Base-by-base conservation (phyloP, 2,797 vertebrate species). In the Coregonus sp. region DNA sequence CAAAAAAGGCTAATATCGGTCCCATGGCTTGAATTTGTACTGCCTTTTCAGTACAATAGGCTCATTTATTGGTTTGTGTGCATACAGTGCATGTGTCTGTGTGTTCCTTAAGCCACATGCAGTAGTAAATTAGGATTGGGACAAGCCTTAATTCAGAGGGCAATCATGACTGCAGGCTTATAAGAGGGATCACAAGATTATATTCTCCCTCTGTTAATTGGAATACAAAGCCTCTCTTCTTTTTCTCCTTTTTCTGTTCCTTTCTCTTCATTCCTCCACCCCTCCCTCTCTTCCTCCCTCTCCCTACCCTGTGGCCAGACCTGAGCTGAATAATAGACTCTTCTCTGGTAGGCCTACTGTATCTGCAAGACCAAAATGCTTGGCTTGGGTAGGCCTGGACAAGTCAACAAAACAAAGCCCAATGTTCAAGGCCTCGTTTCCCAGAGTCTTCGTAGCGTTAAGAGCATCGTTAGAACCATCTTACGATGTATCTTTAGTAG, bases 381-480 rank as follows among this genome's bases (percentile, higher is more conserved):
- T 61, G 56, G 56, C 56, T 61, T 61, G 59, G 20, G 59, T 61
- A 61, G 59, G n/a, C 59, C 59, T 20, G n/a, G 59, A 25, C n/a
- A 61, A 61, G 59, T 61, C 59, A 61, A 61, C 20, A 61, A 61
- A 61, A 61, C 59, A 61, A 61, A 61, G 59, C 20, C 59, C 20
- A n/a, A 59, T 59, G 59, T 25, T 61, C 5, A 7, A 9, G 40
- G 40, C 40, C 40, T 47, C 0, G 40, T 47, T 47, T 47, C 40
- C 40, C 11, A 12, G 40, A 11, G 40, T 9, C 40, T 47, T 47
- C 11, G 2, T 47, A 47, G 9, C 2, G 2, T 47, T 47, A 47
- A 47, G 11, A 47, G 40, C 9, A 47, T 47, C 9, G 40, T 47
- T 12, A 47, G 40, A 47, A 47, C 9, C 40, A 47, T 47, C 40